Base-by-base conservation (phyloP, 2,113 vertebrate genomes). In the Motacilla tschutschensis region DNA sequence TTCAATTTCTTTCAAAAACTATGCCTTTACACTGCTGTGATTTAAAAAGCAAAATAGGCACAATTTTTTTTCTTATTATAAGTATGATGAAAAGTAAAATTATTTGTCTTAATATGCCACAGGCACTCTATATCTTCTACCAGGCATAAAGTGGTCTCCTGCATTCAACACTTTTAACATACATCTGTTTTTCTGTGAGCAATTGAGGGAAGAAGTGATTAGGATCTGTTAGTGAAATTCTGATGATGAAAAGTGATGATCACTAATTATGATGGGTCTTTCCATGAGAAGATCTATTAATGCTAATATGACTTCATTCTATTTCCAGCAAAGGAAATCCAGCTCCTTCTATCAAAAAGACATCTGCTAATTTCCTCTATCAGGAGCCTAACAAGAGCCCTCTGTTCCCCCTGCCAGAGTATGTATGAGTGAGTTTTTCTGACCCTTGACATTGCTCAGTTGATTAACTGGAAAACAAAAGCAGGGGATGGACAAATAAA, bases 401-500 rank as follows among this genome's bases (percentile, higher is more conserved):
- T 36, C 47, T 57, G 14, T 76, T 81, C 51, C 36, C 51, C 6
- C 38, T 4, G 7, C 53, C 36, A 53, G 21, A 12, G 2, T 36
- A 51, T 26, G 31, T 60, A 16, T 29, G 10, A 66, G 25, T 57
- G 43, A 76, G 43, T 60, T 90, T 62, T 74, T 66, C 44, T 40
- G 64, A 82, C 60, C 40, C 31, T 82, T 88, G 63, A 40, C 16
- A 29, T 41, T 59, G 19, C 17, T 66, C 44, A 38, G 48, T 28
- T 93, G 87, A 79, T 82, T 88, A 85, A 76, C 81, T 82, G 53
- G 31, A 63, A 90, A 93, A 88, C 0, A 15, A 81, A 89, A 79
- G 24, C 35, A 88, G 8, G 10, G 40, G n/a, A 66, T 71, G 64
- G 69, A n/a, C 41, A 79, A 17, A 65, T 79, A 73, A 82, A 70